Conservation (phyloP, 1,140 invertebrate species). For the Drusus annulatus region DNA sequence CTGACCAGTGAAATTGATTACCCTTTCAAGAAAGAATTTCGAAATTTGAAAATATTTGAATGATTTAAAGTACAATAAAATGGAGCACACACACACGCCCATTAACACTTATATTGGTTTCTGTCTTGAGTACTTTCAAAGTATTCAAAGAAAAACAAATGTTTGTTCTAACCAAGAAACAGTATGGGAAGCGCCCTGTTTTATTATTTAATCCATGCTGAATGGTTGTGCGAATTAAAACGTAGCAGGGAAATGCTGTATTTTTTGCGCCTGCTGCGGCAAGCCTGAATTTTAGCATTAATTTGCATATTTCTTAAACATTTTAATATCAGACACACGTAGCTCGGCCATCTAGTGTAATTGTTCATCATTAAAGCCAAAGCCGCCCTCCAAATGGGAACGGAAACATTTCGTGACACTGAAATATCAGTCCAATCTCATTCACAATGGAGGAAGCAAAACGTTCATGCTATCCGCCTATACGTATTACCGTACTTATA, state of each 20-base stretch:
- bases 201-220: not conserved
- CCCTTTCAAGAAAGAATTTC: too few relatives aligned
- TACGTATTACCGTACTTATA: constrained; percentile 42
- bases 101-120: too few relatives aligned
- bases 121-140: too few relatives aligned
- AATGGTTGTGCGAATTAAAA: not conserved
- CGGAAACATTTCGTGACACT: constrained; percentile 56
- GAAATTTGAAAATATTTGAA: too few relatives aligned
- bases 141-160: too few relatives aligned
- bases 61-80: too few relatives aligned
- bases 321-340: constrained; percentile 52
- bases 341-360: constrained; percentile 47
- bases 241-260: not conserved
- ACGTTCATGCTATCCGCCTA: constrained; percentile 45
- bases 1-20: too few relatives aligned
- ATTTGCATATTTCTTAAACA: constrained; percentile 58
- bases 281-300: constrained; percentile 40
- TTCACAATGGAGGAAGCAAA: constrained; percentile 52
- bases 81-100: too few relatives aligned
- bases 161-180: too few relatives aligned
- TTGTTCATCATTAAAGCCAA: constrained; percentile 58
- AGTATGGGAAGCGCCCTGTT: too few relatives aligned
- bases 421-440: constrained; percentile 59
- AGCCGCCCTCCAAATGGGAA: constrained; percentile 52
- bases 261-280: constrained; percentile 29